These are phyloP conservation scores for Oscheius onirici DNA, from an alignment of 2,888 invertebrate species.

Conservation along the genomic window DNA sequence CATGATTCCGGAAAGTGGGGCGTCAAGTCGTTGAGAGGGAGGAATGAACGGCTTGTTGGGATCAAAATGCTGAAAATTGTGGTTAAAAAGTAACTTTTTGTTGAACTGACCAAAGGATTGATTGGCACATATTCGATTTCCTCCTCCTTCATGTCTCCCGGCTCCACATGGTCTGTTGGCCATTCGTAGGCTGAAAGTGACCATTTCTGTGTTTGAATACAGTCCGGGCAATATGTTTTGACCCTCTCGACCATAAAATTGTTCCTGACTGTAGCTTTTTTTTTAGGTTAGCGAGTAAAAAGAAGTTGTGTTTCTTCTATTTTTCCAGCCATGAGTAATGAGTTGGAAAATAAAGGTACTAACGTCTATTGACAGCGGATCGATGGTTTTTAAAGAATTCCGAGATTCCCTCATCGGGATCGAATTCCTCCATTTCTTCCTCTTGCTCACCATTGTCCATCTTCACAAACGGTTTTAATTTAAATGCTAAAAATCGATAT, in stretches of 20 bases:
- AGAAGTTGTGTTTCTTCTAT: no score
- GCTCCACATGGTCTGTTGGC: conserved; percentile 25
- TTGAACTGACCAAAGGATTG: not conserved
- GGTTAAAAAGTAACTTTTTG: not conserved
- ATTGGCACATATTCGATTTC: conserved; percentile 18
- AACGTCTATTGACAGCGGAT: conserved; percentile 48
- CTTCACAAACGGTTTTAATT: not conserved
- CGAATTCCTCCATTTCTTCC: conserved; percentile 36
- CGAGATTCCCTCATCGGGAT: conserved; percentile 29
- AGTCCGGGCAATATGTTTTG: no score
- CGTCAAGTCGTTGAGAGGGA: conserved; percentile 53
- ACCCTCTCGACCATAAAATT: no score
- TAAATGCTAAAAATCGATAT: not conserved
- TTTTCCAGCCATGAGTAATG: no score
- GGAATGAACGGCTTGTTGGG: conserved; percentile 48
- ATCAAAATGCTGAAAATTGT: conserved; percentile 16
- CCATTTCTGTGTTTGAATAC: no score
- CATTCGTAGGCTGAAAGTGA: conserved; percentile 36
- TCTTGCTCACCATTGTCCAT: conserved; percentile 3
- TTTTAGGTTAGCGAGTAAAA: no score
- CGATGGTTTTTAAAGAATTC: conserved; percentile 51
- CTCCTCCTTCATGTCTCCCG: conserved; percentile 12
- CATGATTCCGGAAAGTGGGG: conserved; percentile 61
- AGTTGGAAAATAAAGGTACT: not conserved
- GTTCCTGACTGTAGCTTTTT: no score